A percentile compares a stretch with the other conserved stretches of the same genome.
phyloP scores from a whole-genome alignment of 2,888 invertebrate species.

The Andrena bicolor region DNA sequence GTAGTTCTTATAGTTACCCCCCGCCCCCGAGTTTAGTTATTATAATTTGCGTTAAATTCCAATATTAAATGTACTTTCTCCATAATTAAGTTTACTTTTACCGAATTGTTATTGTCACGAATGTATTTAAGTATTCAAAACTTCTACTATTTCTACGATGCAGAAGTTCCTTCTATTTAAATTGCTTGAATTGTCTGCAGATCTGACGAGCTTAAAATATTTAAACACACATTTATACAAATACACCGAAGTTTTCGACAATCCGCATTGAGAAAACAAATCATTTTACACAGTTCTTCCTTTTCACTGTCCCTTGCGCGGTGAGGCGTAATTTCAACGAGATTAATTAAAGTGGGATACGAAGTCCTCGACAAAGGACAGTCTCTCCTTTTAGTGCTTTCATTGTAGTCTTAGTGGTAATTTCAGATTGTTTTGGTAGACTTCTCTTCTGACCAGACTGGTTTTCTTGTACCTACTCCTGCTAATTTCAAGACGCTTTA shows the following conservation, averaged over 20 bases:
- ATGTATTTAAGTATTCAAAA: not conserved
- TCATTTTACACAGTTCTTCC: not conserved
- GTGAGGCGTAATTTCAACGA: conserved; percentile 43
- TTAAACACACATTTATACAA: not conserved
- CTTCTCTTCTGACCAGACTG: conserved; percentile 27
- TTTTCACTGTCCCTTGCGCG: conserved; percentile 2
- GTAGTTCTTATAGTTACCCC: too few species aligned
- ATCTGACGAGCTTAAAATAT: not conserved
- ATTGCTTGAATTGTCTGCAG: not conserved
- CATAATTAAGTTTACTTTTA: not conserved
- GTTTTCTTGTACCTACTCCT: conserved; percentile 15
- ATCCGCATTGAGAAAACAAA: not conserved
- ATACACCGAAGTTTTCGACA: not conserved
- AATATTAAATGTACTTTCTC: too few species aligned
- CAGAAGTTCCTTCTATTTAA: not conserved
- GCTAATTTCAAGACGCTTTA: conserved; percentile 33
- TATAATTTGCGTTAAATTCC: too few species aligned
- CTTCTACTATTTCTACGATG: not conserved
- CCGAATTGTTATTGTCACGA: not conserved
- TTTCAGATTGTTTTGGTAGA: conserved; percentile 41
- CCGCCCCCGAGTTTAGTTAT: too few species aligned
- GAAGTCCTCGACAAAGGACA: conserved; percentile 37
- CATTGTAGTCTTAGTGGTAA: conserved; percentile 43
- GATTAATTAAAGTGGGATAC: conserved; percentile 54
- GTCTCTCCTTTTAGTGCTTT: conserved; percentile 28